Evolutionary conservation across 2,888 invertebrate species (phyloP).

Genomic region (Acheta domesticus): DNA sequence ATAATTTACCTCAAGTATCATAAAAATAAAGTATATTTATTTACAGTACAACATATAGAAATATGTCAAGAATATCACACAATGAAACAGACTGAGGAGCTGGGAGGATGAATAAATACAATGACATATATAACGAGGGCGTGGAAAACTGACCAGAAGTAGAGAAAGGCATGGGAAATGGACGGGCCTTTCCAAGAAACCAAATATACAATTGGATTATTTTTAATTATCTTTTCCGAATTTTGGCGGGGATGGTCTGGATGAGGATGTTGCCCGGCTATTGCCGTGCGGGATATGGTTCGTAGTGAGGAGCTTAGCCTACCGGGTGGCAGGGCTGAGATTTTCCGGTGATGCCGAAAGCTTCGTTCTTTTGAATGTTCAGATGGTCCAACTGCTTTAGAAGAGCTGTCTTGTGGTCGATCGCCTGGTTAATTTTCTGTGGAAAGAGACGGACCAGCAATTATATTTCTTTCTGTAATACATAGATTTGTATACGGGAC

Average conservation of each 20-base stretch:
- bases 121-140: background rate
- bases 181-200: too few relatives aligned
- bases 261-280: too few relatives aligned
- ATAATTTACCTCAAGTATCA: background rate
- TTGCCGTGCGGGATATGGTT: too few relatives aligned
- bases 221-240: too few relatives aligned
- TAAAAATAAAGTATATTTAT: background rate
- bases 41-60: background rate
- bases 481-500: too few relatives aligned
- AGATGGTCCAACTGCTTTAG: background rate
- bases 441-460: background rate
- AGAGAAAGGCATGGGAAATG: too few relatives aligned
- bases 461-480: background rate
- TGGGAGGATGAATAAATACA: background rate
- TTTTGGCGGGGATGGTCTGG: too few relatives aligned
- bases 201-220: too few relatives aligned
- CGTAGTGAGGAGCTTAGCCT: background rate
- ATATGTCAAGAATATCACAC: background rate
- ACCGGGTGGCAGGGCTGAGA: background rate
- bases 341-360: background rate
- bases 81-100: background rate
- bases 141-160: too few relatives aligned
- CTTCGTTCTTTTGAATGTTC: background rate
- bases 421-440: slow-evolving; percentile 6
- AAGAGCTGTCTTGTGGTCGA: background rate